phyloP scores from a whole-genome alignment of 2,797 vertebrate species.

The Rachycentron canadum region DNA sequence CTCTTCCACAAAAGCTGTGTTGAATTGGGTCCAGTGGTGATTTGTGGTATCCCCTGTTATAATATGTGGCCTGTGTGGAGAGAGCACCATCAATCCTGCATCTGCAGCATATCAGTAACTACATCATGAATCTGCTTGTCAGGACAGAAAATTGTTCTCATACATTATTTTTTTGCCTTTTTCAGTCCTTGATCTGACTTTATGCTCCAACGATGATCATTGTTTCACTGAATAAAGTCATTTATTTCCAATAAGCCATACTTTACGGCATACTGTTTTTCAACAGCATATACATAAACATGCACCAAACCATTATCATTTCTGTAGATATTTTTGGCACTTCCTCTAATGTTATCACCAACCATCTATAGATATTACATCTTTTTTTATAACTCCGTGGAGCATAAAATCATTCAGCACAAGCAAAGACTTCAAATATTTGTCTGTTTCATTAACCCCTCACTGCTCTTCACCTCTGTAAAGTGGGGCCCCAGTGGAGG shows the following conservation, averaged over 20 bases:
- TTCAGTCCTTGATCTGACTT: background rate
- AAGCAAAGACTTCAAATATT: background rate
- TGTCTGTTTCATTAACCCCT: background rate
- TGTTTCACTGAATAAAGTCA: background rate
- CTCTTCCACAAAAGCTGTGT: constrained; percentile 20
- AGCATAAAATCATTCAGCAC: background rate
- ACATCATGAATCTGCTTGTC: constrained; percentile 38
- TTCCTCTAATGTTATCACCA: too few species aligned
- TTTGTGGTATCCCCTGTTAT: constrained; percentile 6
- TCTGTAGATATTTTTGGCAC: background rate
- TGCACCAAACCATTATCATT: background rate
- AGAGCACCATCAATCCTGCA: constrained; percentile 26
- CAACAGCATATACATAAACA: background rate
- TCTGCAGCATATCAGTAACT: constrained; percentile 27
- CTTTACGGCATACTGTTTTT: background rate
- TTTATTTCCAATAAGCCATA: background rate
- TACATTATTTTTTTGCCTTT: background rate
- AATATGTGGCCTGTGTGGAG: background rate
- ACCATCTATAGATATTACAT: too few species aligned
- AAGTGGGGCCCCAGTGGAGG: background rate
- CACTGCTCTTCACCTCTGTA: background rate
- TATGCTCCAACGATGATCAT: background rate
- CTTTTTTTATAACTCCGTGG: background rate
- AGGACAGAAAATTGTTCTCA: constrained; percentile 24
- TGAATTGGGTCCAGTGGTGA: constrained; percentile 19